Conservation (phyloP, 2,113 vertebrate genomes). For the Pluvianellus socialis region DNA sequence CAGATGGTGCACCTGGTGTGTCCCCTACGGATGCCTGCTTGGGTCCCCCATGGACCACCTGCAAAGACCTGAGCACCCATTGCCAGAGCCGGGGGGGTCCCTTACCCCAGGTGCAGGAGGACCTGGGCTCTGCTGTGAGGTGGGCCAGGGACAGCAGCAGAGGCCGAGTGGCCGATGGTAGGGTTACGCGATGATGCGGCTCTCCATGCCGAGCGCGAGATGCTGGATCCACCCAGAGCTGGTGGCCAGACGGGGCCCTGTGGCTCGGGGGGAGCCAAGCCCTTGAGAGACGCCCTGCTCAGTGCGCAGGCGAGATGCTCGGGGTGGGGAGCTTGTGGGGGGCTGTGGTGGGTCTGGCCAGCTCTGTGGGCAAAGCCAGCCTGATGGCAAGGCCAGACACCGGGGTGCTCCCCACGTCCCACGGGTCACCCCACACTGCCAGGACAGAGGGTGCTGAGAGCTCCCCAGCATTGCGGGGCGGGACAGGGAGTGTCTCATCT, state of each 20-base stretch:
- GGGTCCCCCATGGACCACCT: neutral
- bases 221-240: neutral
- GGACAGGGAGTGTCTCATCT: neutral
- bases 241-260: fast-evolving
- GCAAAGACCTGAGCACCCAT: neutral
- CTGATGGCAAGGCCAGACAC: neutral
- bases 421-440: neutral
- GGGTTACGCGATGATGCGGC: neutral
- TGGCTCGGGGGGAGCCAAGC: neutral
- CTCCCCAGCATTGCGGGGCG: neutral
- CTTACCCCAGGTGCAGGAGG: fast-evolving
- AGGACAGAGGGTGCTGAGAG: neutral
- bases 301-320: neutral
- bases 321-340: neutral
- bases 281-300: neutral
- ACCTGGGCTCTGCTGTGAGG: neutral
- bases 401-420: neutral
- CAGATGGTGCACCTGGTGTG: neutral
- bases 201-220: fast-evolving
- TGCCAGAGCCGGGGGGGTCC: neutral
- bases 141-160: neutral
- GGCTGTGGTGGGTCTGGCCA: neutral
- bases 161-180: neutral
- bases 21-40: neutral
- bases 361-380: neutral